Evolutionary conservation across 2,888 invertebrate genomes (phyloP).

Genomic region (Nemurella pictetii): DNA sequence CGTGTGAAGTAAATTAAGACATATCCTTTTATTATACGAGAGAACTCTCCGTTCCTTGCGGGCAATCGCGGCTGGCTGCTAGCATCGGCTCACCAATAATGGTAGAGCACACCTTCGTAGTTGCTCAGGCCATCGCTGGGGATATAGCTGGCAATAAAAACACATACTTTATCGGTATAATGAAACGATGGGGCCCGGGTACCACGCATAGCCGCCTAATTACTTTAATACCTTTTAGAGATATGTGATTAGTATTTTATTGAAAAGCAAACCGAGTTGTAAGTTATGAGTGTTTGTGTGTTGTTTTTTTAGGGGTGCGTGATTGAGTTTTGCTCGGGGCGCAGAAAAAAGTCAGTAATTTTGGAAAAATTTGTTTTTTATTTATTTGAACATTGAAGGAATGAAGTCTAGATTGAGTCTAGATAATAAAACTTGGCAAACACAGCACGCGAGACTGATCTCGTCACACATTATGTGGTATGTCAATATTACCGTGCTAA

Average conservation of each 20-base stretch:
- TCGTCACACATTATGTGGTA: too few relatives aligned
- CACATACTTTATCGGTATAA: too few relatives aligned
- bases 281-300: not conserved
- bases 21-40: conserved; percentile 36
- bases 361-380: not conserved
- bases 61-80: not conserved
- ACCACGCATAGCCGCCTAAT: conserved; percentile 28
- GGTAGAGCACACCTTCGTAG: conserved; percentile 7
- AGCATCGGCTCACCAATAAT: not conserved
- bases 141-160: too few relatives aligned
- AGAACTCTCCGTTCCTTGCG: not conserved
- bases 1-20: conserved; percentile 41
- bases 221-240: conserved; percentile 36
- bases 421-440: too few relatives aligned
- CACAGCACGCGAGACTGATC: too few relatives aligned
- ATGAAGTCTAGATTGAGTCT: too few relatives aligned
- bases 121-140: too few relatives aligned
- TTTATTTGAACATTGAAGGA: too few relatives aligned
- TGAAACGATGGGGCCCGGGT: conserved; percentile 34
- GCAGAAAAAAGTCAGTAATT: not conserved
- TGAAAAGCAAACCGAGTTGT: not conserved
- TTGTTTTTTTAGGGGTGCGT: not conserved
- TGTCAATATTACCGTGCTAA: too few relatives aligned
- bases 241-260: not conserved
- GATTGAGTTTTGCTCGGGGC: too few relatives aligned